Evolutionary conservation across 2,113 vertebrate species (phyloP), one percentile per base, ranked within the genome.

Genomic region (Hippocampus abdominalis): DNA sequence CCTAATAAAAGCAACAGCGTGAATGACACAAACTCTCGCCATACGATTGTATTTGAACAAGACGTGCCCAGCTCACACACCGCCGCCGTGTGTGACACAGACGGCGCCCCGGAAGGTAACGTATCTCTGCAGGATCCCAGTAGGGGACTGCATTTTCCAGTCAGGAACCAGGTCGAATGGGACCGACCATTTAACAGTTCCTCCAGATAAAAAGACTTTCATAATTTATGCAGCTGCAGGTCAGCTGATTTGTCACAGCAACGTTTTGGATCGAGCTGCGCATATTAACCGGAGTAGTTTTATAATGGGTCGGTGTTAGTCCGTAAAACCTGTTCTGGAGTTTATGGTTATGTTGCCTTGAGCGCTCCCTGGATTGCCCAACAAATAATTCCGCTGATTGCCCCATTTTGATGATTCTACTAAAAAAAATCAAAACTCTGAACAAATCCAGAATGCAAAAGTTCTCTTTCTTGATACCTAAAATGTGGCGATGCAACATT

Each of bases 151-250:
- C 27, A 48, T 21, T 32, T 84, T 23, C 86, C 79, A 8, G 40
- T 66, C 40, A 88, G 89, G 69, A 90, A 66, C 74, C 83, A 81
- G 69, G 90, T 89, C 72, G 89, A 85, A 81, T 92, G 92, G 92
- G 89, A 89, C 36, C 88, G 59, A 82, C 71, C 87, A 0, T 68
- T 70, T 6, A 71, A 70, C 64, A 75, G 72, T n/a, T 69, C 80
- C 4, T 89, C 82, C 66, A 90, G 89, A 89, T 75, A 29, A 29
- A 46, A 25, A 4, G 39, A 40, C 60, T 20, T 21, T 1, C 39
- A 15, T 40, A 10, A 21, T 64, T 44, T 8, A 44, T 46, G 23
- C 42, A 44, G 63, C 63, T 64, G 63, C 63, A 46, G 63, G 63
- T 27, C 63, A 16, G 63, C 62, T 63, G 21, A 42, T 60, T 32